Base-by-base conservation (phyloP, 2,888 invertebrate species). In the Ethmia dodecea region DNA sequence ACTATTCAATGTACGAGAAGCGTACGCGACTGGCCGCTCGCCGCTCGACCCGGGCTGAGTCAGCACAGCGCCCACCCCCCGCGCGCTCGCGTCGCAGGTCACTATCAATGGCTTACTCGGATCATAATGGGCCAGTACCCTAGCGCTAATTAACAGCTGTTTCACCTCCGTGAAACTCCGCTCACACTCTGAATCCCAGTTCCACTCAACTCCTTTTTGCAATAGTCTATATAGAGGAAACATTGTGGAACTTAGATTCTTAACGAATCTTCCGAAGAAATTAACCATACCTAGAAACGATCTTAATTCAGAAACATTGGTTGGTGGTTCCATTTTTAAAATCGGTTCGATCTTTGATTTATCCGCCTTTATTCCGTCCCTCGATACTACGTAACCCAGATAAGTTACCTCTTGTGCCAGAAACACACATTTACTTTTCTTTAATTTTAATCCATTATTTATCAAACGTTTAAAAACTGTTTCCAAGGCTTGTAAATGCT, bases 51-150 rank as follows among this genome's bases (percentile, higher is more conserved):
- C n/a, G n/a, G n/a, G n/a, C n/a, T n/a, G n/a, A n/a, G n/a, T n/a
- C n/a, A n/a, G n/a, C n/a, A n/a, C n/a, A n/a, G n/a, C n/a, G n/a
- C n/a, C n/a, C n/a, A n/a, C n/a, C n/a, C n/a, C n/a, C n/a, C n/a
- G n/a, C n/a, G n/a, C n/a, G n/a, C n/a, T n/a, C n/a, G n/a, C n/a
- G n/a, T n/a, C n/a, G n/a, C n/a, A n/a, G n/a, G n/a, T n/a, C n/a
- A n/a, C n/a, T n/a, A 20, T 4, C 6, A 16, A 8, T 5, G 11
- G 13, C 8, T 27, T 13, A 3, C 14, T 13, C 1, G 13, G 22
- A 11, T 35, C 35, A 13, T 35, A 39, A 14, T 39, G 39, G 1
- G 24, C 33, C 6, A 39, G 9, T 1, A 33, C 35, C 5, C 30
- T 31, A 1, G 22, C 15, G 10, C 35, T 15, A 6, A 13, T 5